Evolutionary conservation across 2,797 vertebrate species (phyloP), one percentile per base, ranked within the genome.

Genomic region (Ciconia nigra): DNA sequence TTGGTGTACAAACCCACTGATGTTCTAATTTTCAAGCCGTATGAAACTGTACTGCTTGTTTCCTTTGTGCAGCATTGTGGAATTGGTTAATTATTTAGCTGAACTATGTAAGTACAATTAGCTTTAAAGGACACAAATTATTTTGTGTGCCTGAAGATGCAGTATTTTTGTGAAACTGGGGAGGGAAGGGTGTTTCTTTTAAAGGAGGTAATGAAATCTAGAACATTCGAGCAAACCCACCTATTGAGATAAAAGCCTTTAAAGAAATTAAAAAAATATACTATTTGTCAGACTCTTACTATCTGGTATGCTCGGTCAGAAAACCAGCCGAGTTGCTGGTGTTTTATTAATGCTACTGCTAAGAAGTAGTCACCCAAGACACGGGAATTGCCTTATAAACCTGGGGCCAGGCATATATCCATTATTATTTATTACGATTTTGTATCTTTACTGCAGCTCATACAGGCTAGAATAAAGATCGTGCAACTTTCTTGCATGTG

Each of bases 81-180:
- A 96, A 89, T 58, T 54, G 67, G 70, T 95, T 83, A 93, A 95
- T 88, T 93, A 91, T 91, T 94, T 82, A 90, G 65, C 79, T 77
- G 63, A 91, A 93, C 87, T 94, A 15, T 94, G 66, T 84, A 84
- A 88, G 89, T 85, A 51, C 52, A 69, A 44, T 92, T 81, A 85
- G 59, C 69, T 94, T 95, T 85, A 93, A 88, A 91, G 87, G 72
- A 72, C 62, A 28, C 24, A 22, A 44, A 21, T 82, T 52, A 46
- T 70, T 86, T 70, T 77, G 42, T 55, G 19, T 62, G 65, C 89
- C 63, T 85, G 69, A 81, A 91, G 76, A 70, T 66, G 67, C 79
- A 55, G 71, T 17, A 3, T 87, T 62, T 90, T 39, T 58, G 31
- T 88, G 29, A 57, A 59, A 42, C 55, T 87, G 79, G 73, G 62